Base-by-base conservation (phyloP, 2,888 invertebrate genomes). In the Caradrina clavipalpis region DNA sequence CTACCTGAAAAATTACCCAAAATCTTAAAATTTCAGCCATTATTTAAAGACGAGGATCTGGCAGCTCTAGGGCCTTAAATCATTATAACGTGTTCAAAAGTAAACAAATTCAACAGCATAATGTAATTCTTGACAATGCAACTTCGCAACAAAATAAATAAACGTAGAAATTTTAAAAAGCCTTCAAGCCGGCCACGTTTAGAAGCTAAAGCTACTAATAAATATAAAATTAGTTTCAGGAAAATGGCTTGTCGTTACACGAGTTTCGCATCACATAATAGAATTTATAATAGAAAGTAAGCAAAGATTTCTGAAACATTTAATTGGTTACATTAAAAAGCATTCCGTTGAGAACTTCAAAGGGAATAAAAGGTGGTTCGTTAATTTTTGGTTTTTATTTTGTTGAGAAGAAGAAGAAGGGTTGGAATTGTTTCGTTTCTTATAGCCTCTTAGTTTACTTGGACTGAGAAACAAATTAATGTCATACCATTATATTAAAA, bases 311-410 rank as follows among this genome's bases (percentile, higher is more conserved):
- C 55, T 22, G 21, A n/a, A 60, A 55, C 50, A 80, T 73, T 76
- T 84, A 82, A 84, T 83, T 80, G 83, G 73, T 74, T 62, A 65
- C 55, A 73, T 81, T 82, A 76, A 77, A 56, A 63, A 54, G 59
- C 60, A 76, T 72, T 76, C 31, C 58, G 35, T 69, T 67, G 42
- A 69, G 58, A 77, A 73, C 65, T 83, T 81, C 76, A 80, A 79
- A 81, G 76, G 76, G 66, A 66, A 75, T 55, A 69, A 59, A 73
- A 59, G 54, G 59, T 66, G 71, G 67, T 73, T 80, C 63, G 66
- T 83, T 76, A 74, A 65, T 64, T 78, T 74, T 62, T 53, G 35
- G 58, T 68, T 81, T 69, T 65, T 69, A 68, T 72, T 55, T 51
- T 66, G 31, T 51, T 42, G 81, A 66, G 47, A 31, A 42, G 22